Base-by-base conservation (phyloP, 1,140 invertebrate genomes). In the Drosophila seguyi region DNA sequence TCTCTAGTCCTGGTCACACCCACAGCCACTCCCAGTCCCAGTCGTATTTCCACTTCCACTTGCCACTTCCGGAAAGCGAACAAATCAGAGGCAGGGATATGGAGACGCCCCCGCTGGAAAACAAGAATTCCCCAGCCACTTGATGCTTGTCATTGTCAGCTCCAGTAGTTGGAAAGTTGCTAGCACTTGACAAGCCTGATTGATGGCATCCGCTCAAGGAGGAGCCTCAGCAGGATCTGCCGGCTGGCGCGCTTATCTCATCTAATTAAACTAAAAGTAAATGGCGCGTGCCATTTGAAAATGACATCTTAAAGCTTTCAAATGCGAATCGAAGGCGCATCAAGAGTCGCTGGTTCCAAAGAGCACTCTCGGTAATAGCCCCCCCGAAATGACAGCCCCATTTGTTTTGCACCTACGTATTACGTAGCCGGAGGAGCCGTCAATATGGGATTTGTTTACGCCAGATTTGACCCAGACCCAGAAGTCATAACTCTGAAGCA, bases 81-180 rank as follows among this genome's bases (percentile, higher is more conserved):
- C 39, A 50, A 56, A 56, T 55, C 48, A 56, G n/a, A 65, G 44
- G 18, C 50, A n/a, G 58, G 34, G 38, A 56, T 31, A 34, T 45
- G 39, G 52, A 48, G 47, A 52, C 69, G 48, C 72, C 73, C 59
- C 38, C 22, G 39, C n/a, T 55, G 25, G 48, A 44, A 42, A 66
- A 58, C 36, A 77, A 57, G 62, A 45, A 84, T 63, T 65, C 50
- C 42, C 77, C 82, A 44, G 63, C 74, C 57, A 86, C 82, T 85
- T 81, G 74, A 52, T 63, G 79, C 82, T 87, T 88, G 83, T 86
- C 84, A 88, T 86, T 83, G 79, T 86, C 84, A 88, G 75, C 75
- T 88, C 72, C 66, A 69, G 83, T 83, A 84, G 83, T 86, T 86
- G 66, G 69, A 75, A 85, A 82, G 78, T 86, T 81, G 83, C 65